These are phyloP conservation scores for Falco peregrinus DNA, from an alignment of 2,797 vertebrate species.

Conservation along the genomic window DNA sequence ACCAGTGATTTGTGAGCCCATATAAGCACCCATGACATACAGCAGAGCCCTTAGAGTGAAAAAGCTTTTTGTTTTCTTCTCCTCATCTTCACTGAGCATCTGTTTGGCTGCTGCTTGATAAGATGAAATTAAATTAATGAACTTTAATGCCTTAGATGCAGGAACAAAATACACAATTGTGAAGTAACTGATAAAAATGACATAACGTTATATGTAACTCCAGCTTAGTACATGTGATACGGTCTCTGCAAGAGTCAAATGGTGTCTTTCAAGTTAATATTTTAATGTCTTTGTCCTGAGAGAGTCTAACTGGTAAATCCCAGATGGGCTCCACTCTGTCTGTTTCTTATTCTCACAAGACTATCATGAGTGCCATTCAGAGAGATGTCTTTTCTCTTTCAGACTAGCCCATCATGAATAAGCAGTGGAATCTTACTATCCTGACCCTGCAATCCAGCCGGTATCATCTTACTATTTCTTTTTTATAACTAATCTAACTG, in stretches of 20 bases:
- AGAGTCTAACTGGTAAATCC: slow-evolving; percentile 28
- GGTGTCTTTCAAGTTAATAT: slow-evolving; percentile 13
- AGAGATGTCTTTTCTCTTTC: slow-evolving; percentile 37
- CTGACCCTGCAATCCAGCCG: not conserved
- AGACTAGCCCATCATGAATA: slow-evolving; percentile 36
- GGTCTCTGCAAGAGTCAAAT: slow-evolving; percentile 15
- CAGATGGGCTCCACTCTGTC: slow-evolving; percentile 59
- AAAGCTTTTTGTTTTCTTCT: slow-evolving; percentile 65
- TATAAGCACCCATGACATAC: not conserved
- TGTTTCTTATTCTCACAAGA: slow-evolving; percentile 63
- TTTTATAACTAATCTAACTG: not conserved
- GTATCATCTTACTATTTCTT: slow-evolving; percentile 32
- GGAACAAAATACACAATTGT: slow-evolving; percentile 34
- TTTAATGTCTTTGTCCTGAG: slow-evolving; percentile 29
- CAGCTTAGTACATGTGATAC: not conserved
- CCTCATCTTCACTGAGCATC: slow-evolving; percentile 7
- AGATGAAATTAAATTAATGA: slow-evolving; percentile 48
- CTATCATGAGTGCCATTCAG: slow-evolving; percentile 50
- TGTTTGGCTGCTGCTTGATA: slow-evolving; percentile 31
- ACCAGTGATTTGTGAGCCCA: not conserved
- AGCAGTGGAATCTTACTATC: slow-evolving; percentile 10
- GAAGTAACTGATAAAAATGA: slow-evolving; percentile 37
- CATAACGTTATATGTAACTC: not conserved
- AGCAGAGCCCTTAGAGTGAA: slow-evolving; percentile 30
- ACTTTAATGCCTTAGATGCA: slow-evolving; percentile 16